Evolutionary conservation across 2,113 vertebrate genomes (phyloP), one percentile per base, ranked within the genome.

Genomic region (Oncorhynchus keta): DNA sequence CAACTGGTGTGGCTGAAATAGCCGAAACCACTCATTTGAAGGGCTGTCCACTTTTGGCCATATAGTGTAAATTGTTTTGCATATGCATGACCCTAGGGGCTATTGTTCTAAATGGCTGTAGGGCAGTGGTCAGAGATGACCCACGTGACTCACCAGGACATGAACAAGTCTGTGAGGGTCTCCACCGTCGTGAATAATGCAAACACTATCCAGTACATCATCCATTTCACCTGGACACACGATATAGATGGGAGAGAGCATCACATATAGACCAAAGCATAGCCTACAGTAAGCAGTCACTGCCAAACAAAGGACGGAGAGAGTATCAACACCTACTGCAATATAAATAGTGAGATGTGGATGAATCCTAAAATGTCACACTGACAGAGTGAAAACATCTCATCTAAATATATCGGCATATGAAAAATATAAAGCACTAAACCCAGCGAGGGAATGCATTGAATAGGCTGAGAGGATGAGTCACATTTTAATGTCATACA

Each of bases 121-220:
- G 39, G 71, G 65, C 22, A 45, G 39, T 12, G 65, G 65, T 16
- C 28, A 67, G 32, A 22, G 16, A 3, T 16, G 68, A 45, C 39
- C 39, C 39, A 35, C 16, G 73, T 5, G 3, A 93, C 96, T 97
- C 90, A 99, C 98, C 98, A 99, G 68, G 97, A 99, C 30, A 99
- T 92, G 81, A 99, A 85, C 76, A 99, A 94, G 81, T 99, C 98
- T 68, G 98, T 99, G 81, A 97, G 94, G 0, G 97, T 99, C 92
- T 99, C 98, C 6, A 96, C 97, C 20, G 98, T 99, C 0, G 95
- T 95, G 88, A 99, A 99, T 92, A 99, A 94, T 4, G 98, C 98
- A 92, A 99, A 99, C 22, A 99, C 97, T 77, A 99, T 99, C 98
- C 98, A 99, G 89, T 99, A 99, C 98, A 99, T 99, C 98, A 99